These are phyloP conservation scores for Oithona nana DNA, from an alignment of 2,888 invertebrate species.

Conservation along the genomic window DNA sequence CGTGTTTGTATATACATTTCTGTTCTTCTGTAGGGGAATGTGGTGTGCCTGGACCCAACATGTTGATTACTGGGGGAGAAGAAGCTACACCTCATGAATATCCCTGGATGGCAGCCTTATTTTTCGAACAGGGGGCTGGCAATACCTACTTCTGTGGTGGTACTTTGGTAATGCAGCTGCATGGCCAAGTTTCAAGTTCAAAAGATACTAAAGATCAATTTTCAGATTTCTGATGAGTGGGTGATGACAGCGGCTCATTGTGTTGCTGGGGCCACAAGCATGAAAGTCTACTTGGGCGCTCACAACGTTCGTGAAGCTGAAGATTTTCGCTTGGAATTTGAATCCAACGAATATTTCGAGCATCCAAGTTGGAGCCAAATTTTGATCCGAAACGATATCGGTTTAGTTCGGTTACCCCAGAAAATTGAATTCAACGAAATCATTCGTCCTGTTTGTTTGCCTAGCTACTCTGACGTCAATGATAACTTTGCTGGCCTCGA, in stretches of 20 bases:
- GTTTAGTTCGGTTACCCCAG: constrained; percentile 22
- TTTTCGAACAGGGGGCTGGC: constrained; percentile 17
- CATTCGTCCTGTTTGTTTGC: constrained; percentile 21
- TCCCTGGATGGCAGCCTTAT: constrained; percentile 21
- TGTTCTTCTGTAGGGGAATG: not conserved
- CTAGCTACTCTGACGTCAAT: constrained; percentile 18
- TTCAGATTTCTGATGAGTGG: constrained; percentile 20
- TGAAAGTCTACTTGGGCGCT: constrained; percentile 19
- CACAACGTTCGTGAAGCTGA: constrained; percentile 17
- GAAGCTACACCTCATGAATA: constrained; percentile 19
- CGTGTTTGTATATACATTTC: not conserved
- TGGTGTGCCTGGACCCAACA: not conserved
- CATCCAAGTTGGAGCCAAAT: constrained; percentile 25
- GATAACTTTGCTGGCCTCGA: constrained; percentile 18
- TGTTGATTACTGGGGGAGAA: constrained; percentile 18
- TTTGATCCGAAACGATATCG: constrained; percentile 23
- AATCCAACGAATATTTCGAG: constrained; percentile 24
- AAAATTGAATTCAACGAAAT: constrained; percentile 20
- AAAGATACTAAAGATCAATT: too few relatives aligned
- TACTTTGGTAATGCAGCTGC: not conserved
- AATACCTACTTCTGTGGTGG: constrained; percentile 21
- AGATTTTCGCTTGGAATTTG: constrained; percentile 10
- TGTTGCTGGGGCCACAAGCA: constrained; percentile 18
- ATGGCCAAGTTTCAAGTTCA: too few relatives aligned
- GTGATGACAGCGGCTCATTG: constrained; percentile 22